These are phyloP conservation scores for Hydractinia echinata DNA, from an alignment of 30 jellyfish, hydroid and myxozoan genomes.

Conservation along the genomic window DNA sequence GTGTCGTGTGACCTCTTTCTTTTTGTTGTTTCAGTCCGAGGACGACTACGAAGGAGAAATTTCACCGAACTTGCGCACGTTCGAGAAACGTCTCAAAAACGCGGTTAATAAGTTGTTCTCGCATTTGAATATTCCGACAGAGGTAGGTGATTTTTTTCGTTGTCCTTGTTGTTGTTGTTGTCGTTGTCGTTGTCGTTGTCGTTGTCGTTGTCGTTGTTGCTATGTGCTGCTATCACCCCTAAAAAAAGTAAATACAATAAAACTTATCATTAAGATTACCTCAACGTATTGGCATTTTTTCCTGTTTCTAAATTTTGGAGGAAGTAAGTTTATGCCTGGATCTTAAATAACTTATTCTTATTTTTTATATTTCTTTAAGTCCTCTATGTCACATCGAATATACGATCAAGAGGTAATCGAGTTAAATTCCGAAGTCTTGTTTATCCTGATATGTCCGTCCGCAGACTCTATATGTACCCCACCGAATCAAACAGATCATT, in stretches of 20 bases:
- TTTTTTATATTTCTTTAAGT: slow-evolving; percentile 32
- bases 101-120: slow-evolving; percentile 67
- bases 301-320: too few relatives aligned
- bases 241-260: too few relatives aligned
- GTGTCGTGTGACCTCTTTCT: not conserved
- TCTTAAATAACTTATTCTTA: too few relatives aligned
- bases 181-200: not conserved
- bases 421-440: slow-evolving; percentile 65
- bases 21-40: not conserved
- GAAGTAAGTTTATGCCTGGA: too few relatives aligned
- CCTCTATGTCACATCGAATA: slow-evolving; percentile 66
- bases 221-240: too few relatives aligned
- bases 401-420: slow-evolving; percentile 96
- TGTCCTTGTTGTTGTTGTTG: not conserved
- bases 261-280: too few relatives aligned
- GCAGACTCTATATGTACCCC: slow-evolving; percentile 85
- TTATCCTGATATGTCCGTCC: slow-evolving; percentile 83
- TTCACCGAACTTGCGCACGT: not conserved
- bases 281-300: too few relatives aligned
- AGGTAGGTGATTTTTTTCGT: slow-evolving; percentile 42
- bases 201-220: not conserved
- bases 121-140: slow-evolving; percentile 66
- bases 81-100: slow-evolving; percentile 31
- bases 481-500: slow-evolving; percentile 87
- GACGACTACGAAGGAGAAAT: not conserved